Base-by-base conservation (phyloP, 1,140 invertebrate genomes). In the Platyscapa corneri region DNA sequence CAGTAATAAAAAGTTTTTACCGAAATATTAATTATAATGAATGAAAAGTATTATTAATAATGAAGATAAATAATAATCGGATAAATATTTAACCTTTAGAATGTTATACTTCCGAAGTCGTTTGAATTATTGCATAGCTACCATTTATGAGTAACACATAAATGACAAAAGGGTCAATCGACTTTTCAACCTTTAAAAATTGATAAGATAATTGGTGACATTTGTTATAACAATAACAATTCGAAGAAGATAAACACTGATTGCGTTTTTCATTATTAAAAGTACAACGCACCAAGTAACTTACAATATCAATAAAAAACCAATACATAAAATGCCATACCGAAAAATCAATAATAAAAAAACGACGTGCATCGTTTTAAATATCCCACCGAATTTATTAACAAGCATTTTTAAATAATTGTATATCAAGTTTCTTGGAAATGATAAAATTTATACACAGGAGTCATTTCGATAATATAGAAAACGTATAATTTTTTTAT, bases 91-190 rank as follows among this genome's bases (percentile, higher is more conserved):
- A 76, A 83, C 72, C 82, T 42, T 75, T 75, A 7, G 18, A 23
- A 23, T 49, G n/a, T 8, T 53, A 0, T 56, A n/a, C 27, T 81
- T 16, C 42, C 14, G 27, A 5, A 74, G 30, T 67, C 6, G 18
- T 32, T 78, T 10, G 46, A 27, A 42, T n/a, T 42, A 46, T 65
- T 39, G 64, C 56, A 65, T 75, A 30, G 53, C 39, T 72, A 30
- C 5, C 23, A 34, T 80, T 75, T 77, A 85, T 78, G 76, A 53
- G 49, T 74, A 83, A 42, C 0, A 32, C 53, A 64, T 56, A 53
- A 83, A 83, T 84, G 83, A 81, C 78, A 85, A 81, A 78, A 78
- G 75, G 80, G 80, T 82, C 79, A 82, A 86, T 86, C 64, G 80
- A 86, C 42, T 82, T 82, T 77, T 82, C 67, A 82, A 86, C 53